These are phyloP conservation scores for Pseudococcus longispinus DNA, from an alignment of 2,888 invertebrate species.

Conservation along the genomic window DNA sequence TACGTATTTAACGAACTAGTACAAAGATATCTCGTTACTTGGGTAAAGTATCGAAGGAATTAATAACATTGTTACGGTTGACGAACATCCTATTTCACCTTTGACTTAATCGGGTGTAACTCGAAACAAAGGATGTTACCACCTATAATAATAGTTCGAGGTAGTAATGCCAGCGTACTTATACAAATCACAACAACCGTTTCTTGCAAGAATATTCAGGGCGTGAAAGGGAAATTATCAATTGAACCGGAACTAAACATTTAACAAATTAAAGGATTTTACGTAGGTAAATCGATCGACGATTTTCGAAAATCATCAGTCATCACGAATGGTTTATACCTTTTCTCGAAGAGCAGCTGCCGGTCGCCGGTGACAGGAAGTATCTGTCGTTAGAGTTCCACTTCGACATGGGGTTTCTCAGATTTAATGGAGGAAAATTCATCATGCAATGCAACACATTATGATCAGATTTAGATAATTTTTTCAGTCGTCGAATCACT, in stretches of 20 bases:
- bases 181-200: constrained; percentile 4
- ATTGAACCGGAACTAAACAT: constrained; percentile 49
- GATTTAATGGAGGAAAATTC: neutral
- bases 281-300: neutral
- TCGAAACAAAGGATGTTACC: constrained; percentile 54
- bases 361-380: neutral
- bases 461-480: no score
- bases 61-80: constrained; percentile 35
- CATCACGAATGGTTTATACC: neutral
- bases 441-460: no score
- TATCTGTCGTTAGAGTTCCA: neutral
- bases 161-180: constrained; percentile 1
- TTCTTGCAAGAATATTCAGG: constrained; percentile 39
- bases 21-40: neutral
- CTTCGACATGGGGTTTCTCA: neutral
- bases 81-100: constrained; percentile 33
- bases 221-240: constrained; percentile 54
- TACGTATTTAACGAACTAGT: neutral
- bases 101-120: constrained; percentile 52
- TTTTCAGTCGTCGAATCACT: no score
- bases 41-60: neutral
- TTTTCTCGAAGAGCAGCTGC: neutral
- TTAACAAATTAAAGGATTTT: constrained; percentile 20
- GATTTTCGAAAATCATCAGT: constrained; percentile 20
- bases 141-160: constrained; percentile 47